These are phyloP conservation scores for Rhinichthys osculus DNA, from an alignment of 2,797 vertebrate genomes.

Conservation along the genomic window DNA sequence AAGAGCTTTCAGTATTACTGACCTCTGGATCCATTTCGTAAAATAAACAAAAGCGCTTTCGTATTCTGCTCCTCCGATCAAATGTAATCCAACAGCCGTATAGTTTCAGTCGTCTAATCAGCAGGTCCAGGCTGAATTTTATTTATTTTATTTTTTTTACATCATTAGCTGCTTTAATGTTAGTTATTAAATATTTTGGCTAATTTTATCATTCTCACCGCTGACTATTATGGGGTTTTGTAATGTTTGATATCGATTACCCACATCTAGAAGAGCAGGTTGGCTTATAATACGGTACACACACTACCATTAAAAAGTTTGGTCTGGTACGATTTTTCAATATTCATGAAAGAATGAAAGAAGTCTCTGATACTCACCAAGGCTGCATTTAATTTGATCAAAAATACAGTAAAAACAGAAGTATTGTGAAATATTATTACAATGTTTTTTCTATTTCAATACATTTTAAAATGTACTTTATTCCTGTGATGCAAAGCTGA, in stretches of 20 bases:
- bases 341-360: no score
- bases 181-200: background rate
- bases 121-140: background rate
- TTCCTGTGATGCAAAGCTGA: background rate
- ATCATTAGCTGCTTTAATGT: background rate
- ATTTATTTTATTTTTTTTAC: background rate
- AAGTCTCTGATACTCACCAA: background rate
- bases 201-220: background rate
- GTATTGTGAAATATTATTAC: background rate
- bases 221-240: background rate
- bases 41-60: conserved; percentile 12
- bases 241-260: background rate
- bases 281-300: background rate
- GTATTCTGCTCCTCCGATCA: background rate
- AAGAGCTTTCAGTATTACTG: conserved; percentile 1
- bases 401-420: background rate
- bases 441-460: background rate
- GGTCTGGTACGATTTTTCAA: background rate
- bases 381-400: background rate
- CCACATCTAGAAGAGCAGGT: background rate
- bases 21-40: conserved; percentile 25
- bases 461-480: background rate
- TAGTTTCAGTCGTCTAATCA: background rate
- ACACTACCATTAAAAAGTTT: background rate
- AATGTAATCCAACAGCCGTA: background rate